A percentile compares a stretch with the other conserved stretches of the same genome.
Conservation (phyloP, 2,888 invertebrate genomes). For the Zaprionus obscuricornis region DNA sequence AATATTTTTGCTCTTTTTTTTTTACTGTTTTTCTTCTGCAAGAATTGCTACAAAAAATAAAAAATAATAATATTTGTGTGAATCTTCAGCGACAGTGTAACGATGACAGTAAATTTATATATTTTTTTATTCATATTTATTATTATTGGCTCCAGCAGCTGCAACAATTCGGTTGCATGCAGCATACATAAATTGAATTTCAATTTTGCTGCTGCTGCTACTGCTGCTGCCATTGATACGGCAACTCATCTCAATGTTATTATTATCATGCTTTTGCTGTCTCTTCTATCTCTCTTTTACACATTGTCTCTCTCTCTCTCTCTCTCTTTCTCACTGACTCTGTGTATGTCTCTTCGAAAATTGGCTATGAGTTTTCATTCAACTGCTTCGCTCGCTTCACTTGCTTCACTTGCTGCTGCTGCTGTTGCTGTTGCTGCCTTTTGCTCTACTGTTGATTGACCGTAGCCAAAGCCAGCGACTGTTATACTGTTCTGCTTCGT, state of each 20-base stretch:
- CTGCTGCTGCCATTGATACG: constrained; percentile 2
- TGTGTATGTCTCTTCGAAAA: neutral
- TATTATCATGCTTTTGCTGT: neutral
- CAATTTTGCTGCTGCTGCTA: too few relatives aligned
- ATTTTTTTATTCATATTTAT: neutral
- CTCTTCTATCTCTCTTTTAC: too few relatives aligned
- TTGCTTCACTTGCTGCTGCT: neutral
- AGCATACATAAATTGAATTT: constrained; percentile 71
- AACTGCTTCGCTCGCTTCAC: too few relatives aligned
- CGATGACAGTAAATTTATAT: neutral
- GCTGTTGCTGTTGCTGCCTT: constrained; percentile 1
- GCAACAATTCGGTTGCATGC: constrained; percentile 35
- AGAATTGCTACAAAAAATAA: too few relatives aligned
- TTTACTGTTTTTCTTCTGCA: constrained; percentile 10
- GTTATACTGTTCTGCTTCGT: constrained; percentile 6
- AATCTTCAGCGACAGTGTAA: too few relatives aligned
- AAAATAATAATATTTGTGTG: too few relatives aligned
- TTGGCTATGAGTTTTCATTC: constrained; percentile 11
- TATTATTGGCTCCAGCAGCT: constrained; percentile 11
- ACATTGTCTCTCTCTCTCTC: neutral
- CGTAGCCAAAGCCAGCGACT: constrained; percentile 4
- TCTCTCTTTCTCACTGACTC: too few relatives aligned
- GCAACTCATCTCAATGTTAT: neutral
- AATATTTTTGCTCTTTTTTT: neutral
- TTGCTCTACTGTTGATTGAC: constrained; percentile 5